Percentiles rank a stretch among this genome's conserved stretches.
Evolutionary conservation across 2,113 vertebrate genomes (phyloP).

Genomic region (Paedocypris sp.): DNA sequence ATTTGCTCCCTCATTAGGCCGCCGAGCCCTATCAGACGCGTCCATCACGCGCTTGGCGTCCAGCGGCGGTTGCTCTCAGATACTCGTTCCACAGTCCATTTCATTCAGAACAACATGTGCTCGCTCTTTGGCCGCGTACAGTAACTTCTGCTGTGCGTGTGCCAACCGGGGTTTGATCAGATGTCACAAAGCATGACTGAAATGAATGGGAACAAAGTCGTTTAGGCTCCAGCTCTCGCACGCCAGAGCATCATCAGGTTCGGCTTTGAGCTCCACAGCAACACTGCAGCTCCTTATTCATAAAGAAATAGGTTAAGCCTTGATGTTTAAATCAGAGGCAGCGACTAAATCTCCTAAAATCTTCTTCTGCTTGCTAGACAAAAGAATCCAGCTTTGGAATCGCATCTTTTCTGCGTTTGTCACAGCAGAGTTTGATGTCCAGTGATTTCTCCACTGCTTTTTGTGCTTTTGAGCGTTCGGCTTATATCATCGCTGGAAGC

Average conservation of each 20-base stretch:
- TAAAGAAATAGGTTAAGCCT: conserved; percentile 60
- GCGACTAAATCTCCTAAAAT: conserved; percentile 55
- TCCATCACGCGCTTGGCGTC: conserved; percentile 23
- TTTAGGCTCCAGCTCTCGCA: conserved; percentile 7
- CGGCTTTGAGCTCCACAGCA: conserved; percentile 30
- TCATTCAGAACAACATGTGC: conserved; percentile 25
- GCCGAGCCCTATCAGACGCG: conserved; percentile 24
- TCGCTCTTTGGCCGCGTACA: conserved; percentile 21
- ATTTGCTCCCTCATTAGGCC: conserved; percentile 29
- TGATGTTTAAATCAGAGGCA: conserved; percentile 57
- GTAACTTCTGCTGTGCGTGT: conserved; percentile 21
- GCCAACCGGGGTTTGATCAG: conserved; percentile 33
- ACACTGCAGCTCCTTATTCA: conserved; percentile 45
- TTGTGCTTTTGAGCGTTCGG: neutral
- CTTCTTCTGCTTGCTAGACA: conserved; percentile 53
- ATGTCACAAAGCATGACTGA: conserved; percentile 27
- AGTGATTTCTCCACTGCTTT: conserved; percentile 19
- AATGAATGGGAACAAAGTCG: conserved; percentile 14
- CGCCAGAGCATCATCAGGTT: conserved; percentile 49
- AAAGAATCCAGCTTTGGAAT: conserved; percentile 43
- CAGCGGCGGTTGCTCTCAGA: conserved; percentile 18
- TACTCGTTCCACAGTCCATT: conserved; percentile 31
- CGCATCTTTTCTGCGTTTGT: conserved; percentile 44
- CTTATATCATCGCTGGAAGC: conserved; percentile 14
- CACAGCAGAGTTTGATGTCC: conserved; percentile 30